These are phyloP conservation scores for Encarsia formosa DNA, from an alignment of 2,888 invertebrate genomes.

Conservation along the genomic window DNA sequence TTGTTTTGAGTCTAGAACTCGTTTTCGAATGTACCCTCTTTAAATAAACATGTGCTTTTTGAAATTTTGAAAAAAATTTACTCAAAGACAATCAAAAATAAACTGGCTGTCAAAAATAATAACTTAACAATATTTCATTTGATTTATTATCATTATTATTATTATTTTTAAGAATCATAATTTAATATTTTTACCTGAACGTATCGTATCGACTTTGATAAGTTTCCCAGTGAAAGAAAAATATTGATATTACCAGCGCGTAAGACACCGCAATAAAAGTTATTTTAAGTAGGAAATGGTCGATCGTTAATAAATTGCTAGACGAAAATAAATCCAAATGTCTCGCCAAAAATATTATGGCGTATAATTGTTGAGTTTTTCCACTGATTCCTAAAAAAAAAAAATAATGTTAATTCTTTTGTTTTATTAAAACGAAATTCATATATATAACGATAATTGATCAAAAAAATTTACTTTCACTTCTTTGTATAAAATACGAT, in stretches of 20 bases:
- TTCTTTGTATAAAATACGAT: neutral
- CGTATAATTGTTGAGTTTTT: slow-evolving; percentile 21
- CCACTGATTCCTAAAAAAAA: slow-evolving; percentile 19
- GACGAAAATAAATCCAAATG: slow-evolving; percentile 12
- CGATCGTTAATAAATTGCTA: slow-evolving; percentile 1
- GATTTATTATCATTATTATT: too few relatives aligned
- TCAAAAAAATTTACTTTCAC: neutral
- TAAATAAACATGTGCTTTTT: too few relatives aligned
- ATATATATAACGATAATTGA: neutral
- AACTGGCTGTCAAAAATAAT: too few relatives aligned
- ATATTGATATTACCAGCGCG: slow-evolving; percentile 14
- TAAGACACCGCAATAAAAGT: slow-evolving; percentile 11
- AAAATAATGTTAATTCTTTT: neutral
- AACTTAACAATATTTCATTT: too few relatives aligned
- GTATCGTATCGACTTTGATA: slow-evolving; percentile 14
- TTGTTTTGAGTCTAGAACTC: too few relatives aligned
- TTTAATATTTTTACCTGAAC: slow-evolving; percentile 17
- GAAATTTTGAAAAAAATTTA: too few relatives aligned
- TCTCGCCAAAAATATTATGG: slow-evolving; percentile 12
- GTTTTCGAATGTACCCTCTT: too few relatives aligned
- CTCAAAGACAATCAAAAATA: too few relatives aligned
- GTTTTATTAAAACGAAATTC: neutral
- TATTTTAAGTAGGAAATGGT: slow-evolving; percentile 7
- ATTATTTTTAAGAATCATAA: too few relatives aligned
- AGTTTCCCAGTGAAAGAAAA: slow-evolving; percentile 10